These are phyloP conservation scores for Smittia sp. DNA, from an alignment of 2,888 invertebrate genomes.

Conservation along the genomic window DNA sequence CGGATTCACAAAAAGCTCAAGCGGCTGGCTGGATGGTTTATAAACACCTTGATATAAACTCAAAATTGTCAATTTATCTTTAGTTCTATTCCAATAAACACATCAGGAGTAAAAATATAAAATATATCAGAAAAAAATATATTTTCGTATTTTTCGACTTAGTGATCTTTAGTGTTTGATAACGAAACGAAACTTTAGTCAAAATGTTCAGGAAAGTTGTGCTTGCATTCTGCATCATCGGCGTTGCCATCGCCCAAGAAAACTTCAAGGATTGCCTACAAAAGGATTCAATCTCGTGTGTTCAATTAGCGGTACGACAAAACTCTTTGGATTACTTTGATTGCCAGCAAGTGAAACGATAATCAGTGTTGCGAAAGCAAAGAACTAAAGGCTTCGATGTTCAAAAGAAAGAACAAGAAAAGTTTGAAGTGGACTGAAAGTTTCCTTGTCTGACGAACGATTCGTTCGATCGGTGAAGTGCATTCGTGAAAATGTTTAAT, in stretches of 20 bases:
- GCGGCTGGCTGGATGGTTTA: conserved; percentile 39
- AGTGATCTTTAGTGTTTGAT: conserved; percentile 13
- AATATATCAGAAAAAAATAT: conserved; percentile 30
- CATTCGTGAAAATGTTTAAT: neutral
- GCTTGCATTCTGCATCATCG: conserved; percentile 29
- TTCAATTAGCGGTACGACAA: conserved; percentile 58
- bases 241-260: conserved; percentile 34
- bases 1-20: conserved; percentile 35
- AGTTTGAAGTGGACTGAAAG: neutral
- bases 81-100: conserved; percentile 42
- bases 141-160: conserved; percentile 21
- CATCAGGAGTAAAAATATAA: conserved; percentile 38
- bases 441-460: neutral
- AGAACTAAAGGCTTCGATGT: neutral
- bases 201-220: conserved; percentile 48
- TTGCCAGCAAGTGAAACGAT: neutral
- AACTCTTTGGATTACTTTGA: neutral
- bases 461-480: neutral
- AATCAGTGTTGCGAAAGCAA: neutral
- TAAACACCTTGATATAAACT: conserved; percentile 41
- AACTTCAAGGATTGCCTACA: conserved; percentile 58
- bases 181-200: conserved; percentile 20
- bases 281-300: conserved; percentile 63
- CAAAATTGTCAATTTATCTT: conserved; percentile 42
- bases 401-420: neutral